A percentile compares a stretch with the other conserved stretches of the same genome.
Evolutionary conservation across 2,888 invertebrate species (phyloP).

Genomic region (Chymomyza caudatula): DNA sequence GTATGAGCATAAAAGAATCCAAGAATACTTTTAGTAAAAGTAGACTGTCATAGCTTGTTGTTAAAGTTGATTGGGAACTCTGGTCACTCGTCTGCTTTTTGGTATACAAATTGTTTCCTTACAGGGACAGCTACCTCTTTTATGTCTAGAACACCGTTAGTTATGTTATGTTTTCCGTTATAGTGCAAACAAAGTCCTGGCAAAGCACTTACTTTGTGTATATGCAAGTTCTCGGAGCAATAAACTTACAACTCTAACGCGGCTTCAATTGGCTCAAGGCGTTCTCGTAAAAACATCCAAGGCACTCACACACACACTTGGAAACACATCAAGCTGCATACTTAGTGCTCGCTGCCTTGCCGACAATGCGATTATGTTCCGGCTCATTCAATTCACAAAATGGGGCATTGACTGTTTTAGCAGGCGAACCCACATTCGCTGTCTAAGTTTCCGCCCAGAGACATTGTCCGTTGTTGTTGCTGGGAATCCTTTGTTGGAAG

Average conservation of each 20-base stretch:
- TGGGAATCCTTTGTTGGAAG: slow-evolving; percentile 27
- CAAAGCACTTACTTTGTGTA: neutral
- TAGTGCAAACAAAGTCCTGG: slow-evolving; percentile 12
- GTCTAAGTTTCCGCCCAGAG: neutral
- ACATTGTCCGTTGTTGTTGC: neutral
- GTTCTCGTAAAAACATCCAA: neutral
- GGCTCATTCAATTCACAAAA: slow-evolving; percentile 28
- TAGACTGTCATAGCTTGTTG: no score
- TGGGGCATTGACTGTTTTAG: slow-evolving; percentile 32
- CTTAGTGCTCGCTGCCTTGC: neutral
- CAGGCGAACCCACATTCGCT: neutral
- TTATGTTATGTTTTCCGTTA: slow-evolving; percentile 4
- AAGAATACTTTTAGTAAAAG: no score
- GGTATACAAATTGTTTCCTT: neutral
- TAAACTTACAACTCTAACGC: slow-evolving; percentile 18
- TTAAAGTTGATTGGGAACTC: neutral
- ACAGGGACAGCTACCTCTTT: slow-evolving; percentile 18
- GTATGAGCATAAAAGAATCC: no score
- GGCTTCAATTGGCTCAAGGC: slow-evolving; percentile 2
- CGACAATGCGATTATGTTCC: slow-evolving; percentile 28
- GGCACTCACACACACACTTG: neutral
- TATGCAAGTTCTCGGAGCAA: slow-evolving; percentile 19
- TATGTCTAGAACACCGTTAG: slow-evolving; percentile 12
- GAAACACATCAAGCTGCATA: neutral
- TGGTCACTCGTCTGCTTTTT: neutral